Evolutionary conservation across 64 coral and sea anemone species (phyloP).

Genomic region (Montipora foliosa): DNA sequence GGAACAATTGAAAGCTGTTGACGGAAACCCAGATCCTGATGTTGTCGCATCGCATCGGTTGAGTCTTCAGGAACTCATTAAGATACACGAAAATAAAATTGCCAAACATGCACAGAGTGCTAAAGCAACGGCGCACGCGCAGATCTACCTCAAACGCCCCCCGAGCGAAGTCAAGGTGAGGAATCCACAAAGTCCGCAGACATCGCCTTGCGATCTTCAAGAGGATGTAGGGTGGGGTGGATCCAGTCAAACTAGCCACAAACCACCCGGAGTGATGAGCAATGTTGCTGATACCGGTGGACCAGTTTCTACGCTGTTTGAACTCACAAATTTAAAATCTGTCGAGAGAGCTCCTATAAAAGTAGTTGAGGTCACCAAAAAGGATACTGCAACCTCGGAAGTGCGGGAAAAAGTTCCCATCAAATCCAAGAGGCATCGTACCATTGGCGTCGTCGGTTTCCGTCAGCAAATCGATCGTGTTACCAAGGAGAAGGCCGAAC

Average conservation of each 20-base stretch:
- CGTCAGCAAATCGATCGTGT: conserved; percentile 74
- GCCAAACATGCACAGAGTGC: conserved; percentile 83
- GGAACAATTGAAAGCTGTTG: neutral
- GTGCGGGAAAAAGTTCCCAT: conserved; percentile 6
- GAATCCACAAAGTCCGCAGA: conserved; percentile 10
- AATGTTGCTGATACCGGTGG: neutral
- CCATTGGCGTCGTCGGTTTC: conserved; percentile 69
- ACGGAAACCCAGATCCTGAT: conserved; percentile 22
- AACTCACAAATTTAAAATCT: conserved; percentile 30
- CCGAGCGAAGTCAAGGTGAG: conserved; percentile 7
- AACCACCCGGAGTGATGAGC: conserved; percentile 3
- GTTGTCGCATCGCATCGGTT: conserved; percentile 83
- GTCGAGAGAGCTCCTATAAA: conserved; percentile 61
- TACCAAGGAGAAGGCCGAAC: conserved; percentile 26
- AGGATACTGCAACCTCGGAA: conserved; percentile 21
- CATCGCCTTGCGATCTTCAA: conserved; percentile 9
- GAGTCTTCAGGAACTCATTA: conserved; percentile 94
- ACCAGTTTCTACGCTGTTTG: conserved; percentile 10
- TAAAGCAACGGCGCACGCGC: conserved; percentile 62
- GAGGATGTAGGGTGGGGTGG: neutral
- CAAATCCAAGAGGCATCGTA: conserved; percentile 61
- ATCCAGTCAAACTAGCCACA: neutral
- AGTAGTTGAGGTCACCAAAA: conserved; percentile 71
- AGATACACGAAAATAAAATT: conserved; percentile 86
- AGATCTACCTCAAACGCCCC: conserved; percentile 85